phyloP scores from a whole-genome alignment of 2,113 vertebrate species.

The Vidua macroura region DNA sequence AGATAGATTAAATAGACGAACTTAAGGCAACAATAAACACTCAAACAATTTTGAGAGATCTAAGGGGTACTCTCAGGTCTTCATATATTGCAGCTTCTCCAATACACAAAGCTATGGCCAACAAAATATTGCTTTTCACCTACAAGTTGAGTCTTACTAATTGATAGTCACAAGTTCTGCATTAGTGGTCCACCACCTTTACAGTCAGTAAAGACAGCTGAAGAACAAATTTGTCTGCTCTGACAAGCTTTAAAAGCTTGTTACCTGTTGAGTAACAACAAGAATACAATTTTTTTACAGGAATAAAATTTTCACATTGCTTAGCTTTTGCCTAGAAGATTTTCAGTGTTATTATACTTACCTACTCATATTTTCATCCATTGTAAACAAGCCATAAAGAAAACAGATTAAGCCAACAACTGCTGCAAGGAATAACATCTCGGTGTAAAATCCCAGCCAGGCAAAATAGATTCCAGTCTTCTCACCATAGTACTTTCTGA shows the following conservation, averaged over 20 bases:
- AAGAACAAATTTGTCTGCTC: background rate
- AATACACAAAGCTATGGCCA: background rate
- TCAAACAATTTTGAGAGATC: background rate
- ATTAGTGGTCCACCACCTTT: background rate
- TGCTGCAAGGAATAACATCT: slow-evolving; percentile 94
- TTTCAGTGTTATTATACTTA: slow-evolving; percentile 34
- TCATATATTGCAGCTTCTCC: background rate
- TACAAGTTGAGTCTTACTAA: background rate
- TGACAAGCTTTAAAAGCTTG: background rate
- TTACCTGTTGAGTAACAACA: background rate
- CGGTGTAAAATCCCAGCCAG: slow-evolving; percentile 97
- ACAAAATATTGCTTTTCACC: background rate
- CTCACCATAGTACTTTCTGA: slow-evolving; percentile 94
- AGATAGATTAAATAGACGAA: background rate
- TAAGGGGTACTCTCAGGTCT: background rate
- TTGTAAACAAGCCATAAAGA: slow-evolving; percentile 88
- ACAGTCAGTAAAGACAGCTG: background rate
- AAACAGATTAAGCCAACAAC: slow-evolving; percentile 92
- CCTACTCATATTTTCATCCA: slow-evolving; percentile 86
- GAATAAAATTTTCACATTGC: background rate
- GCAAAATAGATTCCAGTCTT: slow-evolving; percentile 98
- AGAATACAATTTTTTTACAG: background rate
- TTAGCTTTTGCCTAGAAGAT: background rate
- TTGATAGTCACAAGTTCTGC: background rate
- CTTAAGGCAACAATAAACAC: background rate